Conservation (phyloP, 2,888 invertebrate species). For the Girardia tigrina region DNA sequence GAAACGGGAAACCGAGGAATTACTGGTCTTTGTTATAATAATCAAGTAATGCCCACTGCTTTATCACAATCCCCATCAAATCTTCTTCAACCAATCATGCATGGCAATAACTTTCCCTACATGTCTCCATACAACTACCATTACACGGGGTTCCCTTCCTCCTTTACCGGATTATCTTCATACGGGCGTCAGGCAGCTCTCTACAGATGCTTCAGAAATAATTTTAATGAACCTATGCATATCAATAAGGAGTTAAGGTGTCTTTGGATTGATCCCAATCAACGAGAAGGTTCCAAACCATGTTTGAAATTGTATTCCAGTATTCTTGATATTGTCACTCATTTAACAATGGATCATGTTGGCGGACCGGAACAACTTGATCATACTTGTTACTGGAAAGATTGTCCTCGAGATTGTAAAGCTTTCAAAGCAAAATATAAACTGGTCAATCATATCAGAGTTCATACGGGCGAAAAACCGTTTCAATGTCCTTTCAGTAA, state of each 20-base stretch:
- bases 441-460: slow-evolving; percentile 93
- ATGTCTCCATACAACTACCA: slow-evolving; percentile 1
- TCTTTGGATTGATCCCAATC: slow-evolving; percentile 31
- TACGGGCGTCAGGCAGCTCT: slow-evolving; percentile 25
- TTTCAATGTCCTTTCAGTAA: slow-evolving; percentile 94
- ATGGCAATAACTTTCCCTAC: background rate
- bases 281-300: slow-evolving; percentile 57
- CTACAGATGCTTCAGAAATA: slow-evolving; percentile 11
- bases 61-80: slow-evolving; percentile 16
- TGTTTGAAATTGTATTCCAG: slow-evolving; percentile 83
- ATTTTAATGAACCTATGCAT: background rate
- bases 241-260: slow-evolving; percentile 30
- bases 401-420: slow-evolving; percentile 77
- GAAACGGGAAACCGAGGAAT: background rate
- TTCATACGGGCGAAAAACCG: slow-evolving; percentile 96
- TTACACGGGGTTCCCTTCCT: background rate
- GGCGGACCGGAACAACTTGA: slow-evolving; percentile 92
- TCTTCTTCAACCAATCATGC: background rate
- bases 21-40: background rate
- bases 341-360: slow-evolving; percentile 90
- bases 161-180: background rate
- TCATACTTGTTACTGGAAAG: slow-evolving; percentile 94
- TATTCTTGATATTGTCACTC: slow-evolving; percentile 90
- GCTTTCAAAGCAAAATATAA: slow-evolving; percentile 99
- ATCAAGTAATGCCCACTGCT: background rate